Evolutionary conservation across 2,888 invertebrate species (phyloP).

Genomic region (Adelphocoris suturalis): DNA sequence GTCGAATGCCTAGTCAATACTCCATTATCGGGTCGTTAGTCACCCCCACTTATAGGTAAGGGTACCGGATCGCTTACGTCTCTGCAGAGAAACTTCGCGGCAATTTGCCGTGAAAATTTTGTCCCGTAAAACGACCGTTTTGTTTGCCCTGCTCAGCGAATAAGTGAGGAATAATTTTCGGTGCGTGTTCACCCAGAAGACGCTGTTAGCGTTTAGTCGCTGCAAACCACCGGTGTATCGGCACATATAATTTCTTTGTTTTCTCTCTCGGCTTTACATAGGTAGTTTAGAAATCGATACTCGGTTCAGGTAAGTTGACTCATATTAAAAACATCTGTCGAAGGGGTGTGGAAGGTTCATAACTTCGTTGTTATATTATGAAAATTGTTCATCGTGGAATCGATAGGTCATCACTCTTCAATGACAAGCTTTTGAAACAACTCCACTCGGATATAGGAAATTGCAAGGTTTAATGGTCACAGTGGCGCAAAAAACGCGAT

Average conservation of each 20-base stretch:
- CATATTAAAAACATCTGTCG: neutral
- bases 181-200: neutral
- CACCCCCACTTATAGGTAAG: constrained; percentile 3
- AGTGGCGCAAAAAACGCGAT: too few relatives aligned
- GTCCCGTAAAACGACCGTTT: neutral
- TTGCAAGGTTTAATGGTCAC: too few relatives aligned
- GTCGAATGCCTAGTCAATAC: neutral
- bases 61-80: neutral
- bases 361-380: too few relatives aligned
- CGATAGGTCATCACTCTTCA: too few relatives aligned
- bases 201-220: neutral
- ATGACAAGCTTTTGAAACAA: too few relatives aligned
- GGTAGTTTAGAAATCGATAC: neutral
- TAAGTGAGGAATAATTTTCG: neutral
- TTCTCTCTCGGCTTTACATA: neutral
- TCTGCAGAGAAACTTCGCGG: neutral
- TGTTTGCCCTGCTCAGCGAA: constrained; percentile 17
- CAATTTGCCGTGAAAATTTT: neutral
- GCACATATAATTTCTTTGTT: neutral
- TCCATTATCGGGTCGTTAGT: constrained; percentile 26
- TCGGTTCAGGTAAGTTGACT: neutral
- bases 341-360: too few relatives aligned
- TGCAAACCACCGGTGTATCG: neutral
- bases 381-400: too few relatives aligned
- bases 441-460: too few relatives aligned